phyloP scores from a whole-genome alignment of 2,888 invertebrate genomes.

The Asteroscopus sphinx region DNA sequence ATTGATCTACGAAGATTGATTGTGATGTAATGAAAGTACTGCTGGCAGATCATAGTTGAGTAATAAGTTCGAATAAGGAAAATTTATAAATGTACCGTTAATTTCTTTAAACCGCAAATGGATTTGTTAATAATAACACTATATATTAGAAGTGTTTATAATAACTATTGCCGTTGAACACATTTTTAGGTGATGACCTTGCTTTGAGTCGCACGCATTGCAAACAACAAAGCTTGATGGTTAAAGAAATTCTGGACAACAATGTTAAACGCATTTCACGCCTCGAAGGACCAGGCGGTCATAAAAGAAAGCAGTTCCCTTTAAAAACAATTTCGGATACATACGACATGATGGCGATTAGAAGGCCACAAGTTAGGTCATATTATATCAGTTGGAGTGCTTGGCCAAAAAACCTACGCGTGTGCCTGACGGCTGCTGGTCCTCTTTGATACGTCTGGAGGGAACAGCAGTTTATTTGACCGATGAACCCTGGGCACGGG shows the following conservation, averaged over 20 bases:
- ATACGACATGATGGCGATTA: background rate
- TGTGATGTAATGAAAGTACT: slow-evolving; percentile 37
- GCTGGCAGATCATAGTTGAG: slow-evolving; percentile 22
- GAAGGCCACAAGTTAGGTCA: background rate
- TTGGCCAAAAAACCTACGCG: too few species aligned
- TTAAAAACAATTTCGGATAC: background rate
- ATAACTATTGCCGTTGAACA: background rate
- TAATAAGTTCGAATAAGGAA: slow-evolving; percentile 22
- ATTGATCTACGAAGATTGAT: slow-evolving; percentile 8
- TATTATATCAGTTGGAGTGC: slow-evolving; percentile 6
- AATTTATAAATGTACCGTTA: slow-evolving; percentile 1
- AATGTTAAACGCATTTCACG: too few species aligned
- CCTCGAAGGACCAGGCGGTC: background rate
- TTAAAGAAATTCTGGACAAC: too few species aligned
- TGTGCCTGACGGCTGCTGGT: too few species aligned
- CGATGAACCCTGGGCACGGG: too few species aligned
- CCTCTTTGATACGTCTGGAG: too few species aligned
- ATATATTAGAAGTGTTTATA: background rate
- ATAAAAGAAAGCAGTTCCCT: background rate
- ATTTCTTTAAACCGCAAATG: background rate
- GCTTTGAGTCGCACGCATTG: too few species aligned
- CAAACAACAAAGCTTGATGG: background rate
- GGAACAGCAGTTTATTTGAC: too few species aligned
- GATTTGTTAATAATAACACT: background rate
- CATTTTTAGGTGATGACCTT: too few species aligned